Evolutionary conservation across 2,113 vertebrate genomes (phyloP).

Genomic region (Nothoprocta perdicaria): DNA sequence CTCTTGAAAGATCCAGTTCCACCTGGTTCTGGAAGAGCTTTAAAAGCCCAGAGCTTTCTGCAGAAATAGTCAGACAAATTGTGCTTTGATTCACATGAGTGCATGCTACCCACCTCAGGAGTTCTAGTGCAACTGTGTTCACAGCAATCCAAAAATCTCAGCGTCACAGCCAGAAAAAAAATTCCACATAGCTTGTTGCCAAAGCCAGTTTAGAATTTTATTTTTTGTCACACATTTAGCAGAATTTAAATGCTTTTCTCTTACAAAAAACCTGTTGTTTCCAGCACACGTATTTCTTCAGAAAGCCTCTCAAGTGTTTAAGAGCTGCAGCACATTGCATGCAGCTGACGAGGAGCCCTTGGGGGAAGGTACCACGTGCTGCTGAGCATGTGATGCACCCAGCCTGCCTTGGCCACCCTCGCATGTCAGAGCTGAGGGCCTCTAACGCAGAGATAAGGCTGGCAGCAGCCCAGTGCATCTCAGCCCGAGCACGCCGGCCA

Average conservation of each 20-base stretch:
- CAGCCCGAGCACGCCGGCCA: not conserved
- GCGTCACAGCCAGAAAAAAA: not conserved
- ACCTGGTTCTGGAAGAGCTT: not conserved
- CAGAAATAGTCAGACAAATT: not conserved
- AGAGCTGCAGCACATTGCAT: not conserved
- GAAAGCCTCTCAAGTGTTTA: fast-evolving
- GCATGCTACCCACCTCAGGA: not conserved
- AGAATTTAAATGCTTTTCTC: not conserved
- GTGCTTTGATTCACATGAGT: not conserved
- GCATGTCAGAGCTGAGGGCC: not conserved
- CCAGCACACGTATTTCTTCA: not conserved
- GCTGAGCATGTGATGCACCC: not conserved
- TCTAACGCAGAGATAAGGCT: not conserved
- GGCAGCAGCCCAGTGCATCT: not conserved
- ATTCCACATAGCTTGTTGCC: not conserved
- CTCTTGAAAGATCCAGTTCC: not conserved
- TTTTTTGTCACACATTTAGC: not conserved
- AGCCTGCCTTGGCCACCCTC: not conserved
- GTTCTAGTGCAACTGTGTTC: not conserved
- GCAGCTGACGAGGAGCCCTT: not conserved
- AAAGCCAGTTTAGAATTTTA: not conserved
- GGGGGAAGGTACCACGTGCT: not conserved
- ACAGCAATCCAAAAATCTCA: not conserved
- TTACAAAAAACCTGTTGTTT: not conserved
- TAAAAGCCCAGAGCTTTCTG: not conserved